phyloP scores from a whole-genome alignment of 1,140 invertebrate genomes.

The Amyelois transitella region DNA sequence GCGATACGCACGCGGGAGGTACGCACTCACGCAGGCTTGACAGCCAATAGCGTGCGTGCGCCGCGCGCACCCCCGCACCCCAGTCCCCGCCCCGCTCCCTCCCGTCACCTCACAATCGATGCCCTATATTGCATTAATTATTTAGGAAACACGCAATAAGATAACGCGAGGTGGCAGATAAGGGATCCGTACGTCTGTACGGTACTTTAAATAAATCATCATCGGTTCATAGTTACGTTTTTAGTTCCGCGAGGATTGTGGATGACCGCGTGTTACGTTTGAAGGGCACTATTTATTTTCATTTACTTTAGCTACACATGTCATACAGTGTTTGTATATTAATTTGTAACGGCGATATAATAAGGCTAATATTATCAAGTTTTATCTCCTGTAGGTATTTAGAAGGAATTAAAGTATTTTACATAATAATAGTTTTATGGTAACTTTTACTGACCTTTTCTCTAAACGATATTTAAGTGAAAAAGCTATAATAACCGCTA shows the following conservation, averaged over 20 bases:
- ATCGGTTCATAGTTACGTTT: constrained; percentile 28
- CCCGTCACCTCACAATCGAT: constrained; percentile 73
- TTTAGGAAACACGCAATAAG: constrained; percentile 75
- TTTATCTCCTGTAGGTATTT: neutral
- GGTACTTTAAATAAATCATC: constrained; percentile 67
- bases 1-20: constrained; percentile 63
- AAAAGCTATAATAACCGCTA: constrained; percentile 33
- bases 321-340: too few species aligned
- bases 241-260: constrained; percentile 3
- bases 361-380: constrained; percentile 8
- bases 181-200: constrained; percentile 40
- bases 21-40: constrained; percentile 67
- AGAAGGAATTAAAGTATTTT: too few species aligned
- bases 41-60: constrained; percentile 73
- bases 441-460: too few species aligned
- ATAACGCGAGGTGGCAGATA: constrained; percentile 72
- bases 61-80: constrained; percentile 62
- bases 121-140: constrained; percentile 75
- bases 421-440: too few species aligned
- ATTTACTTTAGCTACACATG: neutral
- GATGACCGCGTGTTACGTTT: constrained; percentile 8
- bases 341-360: too few species aligned
- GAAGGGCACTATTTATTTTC: neutral
- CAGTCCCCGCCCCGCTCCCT: constrained; percentile 50
- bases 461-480: too few species aligned